These are phyloP conservation scores for Leptinotarsa undecemlineata DNA, from an alignment of 1,140 invertebrate genomes.

Conservation along the genomic window DNA sequence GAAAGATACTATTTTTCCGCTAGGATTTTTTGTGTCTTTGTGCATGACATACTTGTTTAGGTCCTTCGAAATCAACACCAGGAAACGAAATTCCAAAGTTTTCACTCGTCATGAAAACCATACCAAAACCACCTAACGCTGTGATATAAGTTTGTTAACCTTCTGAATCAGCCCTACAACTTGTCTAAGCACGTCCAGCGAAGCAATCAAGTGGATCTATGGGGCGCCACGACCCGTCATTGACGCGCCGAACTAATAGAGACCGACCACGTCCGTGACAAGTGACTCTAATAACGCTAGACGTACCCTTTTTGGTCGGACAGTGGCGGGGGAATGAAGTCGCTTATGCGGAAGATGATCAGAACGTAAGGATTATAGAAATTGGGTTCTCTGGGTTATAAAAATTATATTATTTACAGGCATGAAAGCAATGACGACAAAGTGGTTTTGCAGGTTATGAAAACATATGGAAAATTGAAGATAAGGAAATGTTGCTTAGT, in stretches of 20 bases:
- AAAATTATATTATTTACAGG: neutral
- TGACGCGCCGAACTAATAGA: constrained; percentile 29
- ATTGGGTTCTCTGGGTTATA: neutral
- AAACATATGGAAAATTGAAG: too few relatives aligned
- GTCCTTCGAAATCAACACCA: neutral
- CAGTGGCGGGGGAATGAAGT: constrained; percentile 20
- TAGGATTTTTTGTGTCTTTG: too few relatives aligned
- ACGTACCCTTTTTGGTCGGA: constrained; percentile 25
- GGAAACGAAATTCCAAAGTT: neutral
- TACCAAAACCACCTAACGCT: constrained; percentile 15
- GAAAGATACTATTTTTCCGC: too few relatives aligned
- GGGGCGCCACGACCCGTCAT: constrained; percentile 18
- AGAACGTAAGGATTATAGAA: neutral
- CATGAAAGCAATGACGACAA: neutral
- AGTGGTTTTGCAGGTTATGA: too few relatives aligned
- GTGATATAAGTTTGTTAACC: constrained; percentile 26
- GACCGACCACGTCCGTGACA: constrained; percentile 35
- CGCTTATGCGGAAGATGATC: neutral
- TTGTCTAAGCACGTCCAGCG: constrained; percentile 2
- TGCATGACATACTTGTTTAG: too few relatives aligned
- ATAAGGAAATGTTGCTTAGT: too few relatives aligned
- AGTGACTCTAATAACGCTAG: constrained; percentile 35
- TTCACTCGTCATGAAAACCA: neutral
- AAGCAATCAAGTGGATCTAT: constrained; percentile 23
- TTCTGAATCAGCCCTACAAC: neutral